A percentile compares a stretch with the other conserved stretches of the same genome.
Conservation (phyloP, 2,113 vertebrate genomes). For the Anarhynchus alexandrinus region DNA sequence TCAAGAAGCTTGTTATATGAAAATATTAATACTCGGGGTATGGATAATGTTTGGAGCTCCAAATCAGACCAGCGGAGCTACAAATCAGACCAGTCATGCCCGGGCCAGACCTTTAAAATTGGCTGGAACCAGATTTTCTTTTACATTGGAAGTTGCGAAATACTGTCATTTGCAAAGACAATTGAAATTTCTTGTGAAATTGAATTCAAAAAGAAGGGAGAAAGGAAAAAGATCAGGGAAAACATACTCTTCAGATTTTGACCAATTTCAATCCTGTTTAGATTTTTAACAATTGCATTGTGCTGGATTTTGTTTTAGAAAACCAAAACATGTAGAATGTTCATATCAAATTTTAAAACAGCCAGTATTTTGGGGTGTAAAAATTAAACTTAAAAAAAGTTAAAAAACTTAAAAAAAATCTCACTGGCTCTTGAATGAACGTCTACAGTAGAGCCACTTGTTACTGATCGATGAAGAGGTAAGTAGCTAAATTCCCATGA, state of each 20-base stretch:
- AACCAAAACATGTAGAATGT: rapidly evolving
- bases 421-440: not conserved
- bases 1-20: not conserved
- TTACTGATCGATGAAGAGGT: not conserved
- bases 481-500: not conserved
- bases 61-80: not conserved
- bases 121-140: not conserved
- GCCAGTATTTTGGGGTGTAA: not conserved
- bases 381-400: not conserved
- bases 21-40: not conserved
- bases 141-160: not conserved
- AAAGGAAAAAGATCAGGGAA: not conserved
- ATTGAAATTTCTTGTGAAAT: not conserved
- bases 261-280: not conserved
- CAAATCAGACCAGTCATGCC: too few species aligned
- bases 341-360: not conserved
- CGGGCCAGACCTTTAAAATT: too few species aligned
- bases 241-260: not conserved
- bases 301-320: not conserved
- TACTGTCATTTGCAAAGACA: not conserved
- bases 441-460: not conserved
- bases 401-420: not conserved
- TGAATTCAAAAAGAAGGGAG: not conserved
- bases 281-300: not conserved
- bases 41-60: not conserved